phyloP scores from a whole-genome alignment of 23 tunicate genomes.

The Ascidia mentula region DNA sequence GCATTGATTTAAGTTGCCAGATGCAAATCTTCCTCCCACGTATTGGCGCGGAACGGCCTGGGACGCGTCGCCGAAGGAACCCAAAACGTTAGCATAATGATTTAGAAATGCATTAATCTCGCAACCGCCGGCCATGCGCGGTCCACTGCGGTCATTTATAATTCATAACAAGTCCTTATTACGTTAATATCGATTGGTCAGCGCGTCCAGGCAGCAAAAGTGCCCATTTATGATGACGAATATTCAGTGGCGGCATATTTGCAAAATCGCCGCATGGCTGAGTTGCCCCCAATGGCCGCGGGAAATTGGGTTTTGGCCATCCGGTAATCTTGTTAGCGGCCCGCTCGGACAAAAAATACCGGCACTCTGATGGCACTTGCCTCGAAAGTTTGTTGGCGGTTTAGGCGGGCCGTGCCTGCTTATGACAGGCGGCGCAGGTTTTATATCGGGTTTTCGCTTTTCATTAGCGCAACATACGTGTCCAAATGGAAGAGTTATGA shows the following conservation, averaged over 20 bases:
- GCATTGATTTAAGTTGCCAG: constrained; percentile 8
- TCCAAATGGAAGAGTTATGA: constrained; percentile 5
- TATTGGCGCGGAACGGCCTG: not conserved
- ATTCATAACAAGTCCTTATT: constrained; percentile 34
- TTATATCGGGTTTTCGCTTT: constrained; percentile 7
- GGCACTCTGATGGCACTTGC: not conserved
- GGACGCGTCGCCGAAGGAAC: not conserved
- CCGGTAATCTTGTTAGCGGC: not conserved
- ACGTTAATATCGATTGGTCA: constrained; percentile 40
- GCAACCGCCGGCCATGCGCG: constrained; percentile 10
- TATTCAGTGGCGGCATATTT: not conserved
- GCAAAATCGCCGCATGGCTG: not conserved
- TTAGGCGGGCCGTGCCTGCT: not conserved
- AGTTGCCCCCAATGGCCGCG: not conserved
- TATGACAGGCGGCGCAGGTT: not conserved
- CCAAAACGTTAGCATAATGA: constrained; percentile 5
- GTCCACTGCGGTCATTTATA: constrained; percentile 38
- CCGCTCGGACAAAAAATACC: not conserved
- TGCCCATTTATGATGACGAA: constrained; percentile 18
- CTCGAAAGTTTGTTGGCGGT: not conserved
- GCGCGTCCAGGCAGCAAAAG: not conserved
- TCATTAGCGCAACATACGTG: not conserved
- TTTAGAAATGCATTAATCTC: not conserved
- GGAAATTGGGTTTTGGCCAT: constrained; percentile 4
- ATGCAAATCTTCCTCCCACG: not conserved